Base-by-base conservation (phyloP, 2,888 invertebrate genomes). In the Uloborus plumipes region DNA sequence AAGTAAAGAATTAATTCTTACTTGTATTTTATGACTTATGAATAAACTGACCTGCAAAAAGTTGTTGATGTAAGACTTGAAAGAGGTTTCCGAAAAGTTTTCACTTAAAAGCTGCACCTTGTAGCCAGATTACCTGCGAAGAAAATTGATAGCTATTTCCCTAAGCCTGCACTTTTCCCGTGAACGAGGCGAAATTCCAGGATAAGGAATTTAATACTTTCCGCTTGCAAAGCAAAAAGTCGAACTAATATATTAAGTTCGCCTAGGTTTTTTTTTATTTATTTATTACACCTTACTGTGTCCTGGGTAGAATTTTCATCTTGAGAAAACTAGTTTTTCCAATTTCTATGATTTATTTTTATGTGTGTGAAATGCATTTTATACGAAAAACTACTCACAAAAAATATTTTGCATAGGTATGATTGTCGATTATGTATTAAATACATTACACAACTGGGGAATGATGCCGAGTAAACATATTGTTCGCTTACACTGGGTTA, bases 171-270 rank as follows among this genome's bases (percentile, higher is more conserved):
- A 22, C 59, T 59, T 31, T 62, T 62, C 39, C 31, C 18, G 39
- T 47, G 18, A 18, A 64, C 39, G 64, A 47, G 64, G 75, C 70
- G 70, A 69, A 81, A 81, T 74, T 64, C 74, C 73, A 65, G 58
- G 70, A 47, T 58, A 70, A 81, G 59, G 80, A 74, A 74, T 81
- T 81, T 81, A 74, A 81, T 81, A 74, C 74, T 64, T 50, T 64
- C 18, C 51, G 55, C 39, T 50, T 15, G 65, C 53, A 73, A 39
- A 55, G 31, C 51, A 39, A 67, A 62, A 15, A 51, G 39, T 74
- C 64, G 65, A 75, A 50, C 80, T 70, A 70, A 70, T 81, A 81
- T 75, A 81, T 81, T 81, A 70, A 81, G 74, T 80, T 69, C 62
- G 53, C 51, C 53, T 22, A 18, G 67, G 39, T 79, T 67, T 72